Percentiles rank a stretch among this genome's conserved stretches.
Conservation (phyloP, 30 jellyfish, hydroid and myxozoan genomes). For the Kudoa iwatai region DNA sequence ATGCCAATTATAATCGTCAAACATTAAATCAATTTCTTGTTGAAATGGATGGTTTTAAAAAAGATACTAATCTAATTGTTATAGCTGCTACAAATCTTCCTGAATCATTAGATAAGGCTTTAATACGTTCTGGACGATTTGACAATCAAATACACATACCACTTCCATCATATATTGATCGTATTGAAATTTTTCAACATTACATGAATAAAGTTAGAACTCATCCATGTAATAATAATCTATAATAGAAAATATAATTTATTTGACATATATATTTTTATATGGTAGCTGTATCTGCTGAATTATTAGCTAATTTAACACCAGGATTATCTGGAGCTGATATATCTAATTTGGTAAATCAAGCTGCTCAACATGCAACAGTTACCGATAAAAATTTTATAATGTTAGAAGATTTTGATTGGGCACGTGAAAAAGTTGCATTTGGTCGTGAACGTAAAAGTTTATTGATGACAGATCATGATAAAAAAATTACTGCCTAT, state of each 20-base stretch:
- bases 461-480: conserved; percentile 12
- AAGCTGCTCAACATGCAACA: conserved; percentile 75
- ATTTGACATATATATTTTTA: too few relatives aligned
- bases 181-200: conserved; percentile 33
- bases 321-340: conserved; percentile 86
- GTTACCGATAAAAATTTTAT: conserved; percentile 32
- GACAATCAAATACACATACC: conserved; percentile 57
- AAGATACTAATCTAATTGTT: conserved; percentile 8
- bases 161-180: conserved; percentile 61
- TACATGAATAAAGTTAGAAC: conserved; percentile 23
- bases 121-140: conserved; percentile 86
- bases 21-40: conserved; percentile 66
- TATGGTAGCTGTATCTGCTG: conserved; percentile 35
- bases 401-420: conserved; percentile 33
- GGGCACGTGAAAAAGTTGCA: conserved; percentile 70
- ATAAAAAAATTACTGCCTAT: conserved; percentile 46
- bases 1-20: conserved; percentile 62
- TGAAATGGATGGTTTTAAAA: conserved; percentile 62
- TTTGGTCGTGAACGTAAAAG: conserved; percentile 80
- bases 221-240: conserved; percentile 47
- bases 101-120: conserved; percentile 13
- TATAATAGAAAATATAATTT: too few relatives aligned
- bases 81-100: conserved; percentile 91
- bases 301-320: conserved; percentile 40
- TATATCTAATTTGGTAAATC: conserved; percentile 49